phyloP scores from a whole-genome alignment of 2,797 vertebrate genomes.

The Xerus rutilus region DNA sequence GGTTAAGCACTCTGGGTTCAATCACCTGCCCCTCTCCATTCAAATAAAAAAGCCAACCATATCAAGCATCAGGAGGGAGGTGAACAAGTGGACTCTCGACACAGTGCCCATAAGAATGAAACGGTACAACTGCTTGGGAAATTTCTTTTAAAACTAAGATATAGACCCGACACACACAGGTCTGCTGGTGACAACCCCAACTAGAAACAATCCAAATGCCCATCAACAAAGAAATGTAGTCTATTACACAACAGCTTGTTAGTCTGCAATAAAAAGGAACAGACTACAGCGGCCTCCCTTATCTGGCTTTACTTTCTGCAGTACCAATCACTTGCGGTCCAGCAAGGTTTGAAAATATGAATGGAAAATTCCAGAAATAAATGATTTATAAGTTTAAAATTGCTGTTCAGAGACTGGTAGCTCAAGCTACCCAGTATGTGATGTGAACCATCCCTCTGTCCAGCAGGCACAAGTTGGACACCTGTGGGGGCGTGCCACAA shows the following conservation, averaged over 20 bases:
- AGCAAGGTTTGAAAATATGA: background rate
- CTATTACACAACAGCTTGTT: background rate
- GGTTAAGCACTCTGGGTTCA: too few species aligned
- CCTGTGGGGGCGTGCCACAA: too few species aligned
- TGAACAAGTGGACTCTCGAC: background rate
- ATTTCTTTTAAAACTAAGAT: background rate
- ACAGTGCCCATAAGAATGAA: background rate
- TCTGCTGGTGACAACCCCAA: background rate
- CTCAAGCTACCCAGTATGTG: background rate
- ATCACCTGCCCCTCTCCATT: fast-evolving
- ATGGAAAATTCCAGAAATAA: background rate
- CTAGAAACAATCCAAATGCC: background rate
- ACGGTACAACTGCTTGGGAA: background rate
- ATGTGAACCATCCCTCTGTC: background rate
- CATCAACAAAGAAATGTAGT: background rate
- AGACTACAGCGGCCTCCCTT: too few species aligned
- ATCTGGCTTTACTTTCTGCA: background rate
- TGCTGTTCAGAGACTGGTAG: background rate
- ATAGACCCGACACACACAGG: background rate
- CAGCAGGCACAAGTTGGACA: too few species aligned
- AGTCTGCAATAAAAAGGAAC: background rate
- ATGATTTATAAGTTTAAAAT: background rate
- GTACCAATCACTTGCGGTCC: background rate
- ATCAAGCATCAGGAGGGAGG: background rate
- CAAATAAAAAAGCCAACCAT: background rate